Evolutionary conservation across 2,888 invertebrate genomes (phyloP).

Genomic region (Rhimphoctona megacephalus): DNA sequence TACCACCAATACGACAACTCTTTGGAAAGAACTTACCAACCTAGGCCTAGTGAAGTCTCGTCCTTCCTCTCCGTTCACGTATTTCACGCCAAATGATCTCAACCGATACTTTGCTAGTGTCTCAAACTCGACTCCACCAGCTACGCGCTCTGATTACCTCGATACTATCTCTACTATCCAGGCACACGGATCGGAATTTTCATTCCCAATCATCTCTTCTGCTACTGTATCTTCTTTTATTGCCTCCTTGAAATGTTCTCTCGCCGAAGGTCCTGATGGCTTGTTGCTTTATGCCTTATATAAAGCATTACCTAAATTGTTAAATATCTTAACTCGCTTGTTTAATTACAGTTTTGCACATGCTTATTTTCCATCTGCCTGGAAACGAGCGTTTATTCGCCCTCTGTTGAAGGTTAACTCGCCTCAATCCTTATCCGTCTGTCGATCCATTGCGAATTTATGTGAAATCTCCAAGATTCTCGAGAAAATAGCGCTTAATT

Average conservation of each 20-base stretch:
- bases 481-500: not conserved
- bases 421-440: not conserved
- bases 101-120: no score
- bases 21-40: not conserved
- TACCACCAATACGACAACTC: not conserved
- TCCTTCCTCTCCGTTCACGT: not conserved
- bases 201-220: not conserved
- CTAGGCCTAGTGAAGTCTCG: not conserved
- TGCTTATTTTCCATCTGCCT: not conserved
- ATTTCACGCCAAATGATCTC: no score
- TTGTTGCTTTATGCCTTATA: no score
- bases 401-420: not conserved
- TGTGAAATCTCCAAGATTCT: slow-evolving; percentile 3
- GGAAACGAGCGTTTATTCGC: slow-evolving; percentile 1
- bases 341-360: not conserved
- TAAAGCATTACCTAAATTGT: no score
- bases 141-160: no score
- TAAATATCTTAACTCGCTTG: no score
- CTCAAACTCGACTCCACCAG: no score
- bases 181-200: not conserved
- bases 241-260: not conserved
- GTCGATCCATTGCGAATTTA: not conserved
- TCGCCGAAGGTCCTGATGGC: no score
- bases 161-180: no score
- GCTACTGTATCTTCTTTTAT: not conserved